Base-by-base conservation (phyloP, 1,140 invertebrate genomes). In the Parapsyche elsis region DNA sequence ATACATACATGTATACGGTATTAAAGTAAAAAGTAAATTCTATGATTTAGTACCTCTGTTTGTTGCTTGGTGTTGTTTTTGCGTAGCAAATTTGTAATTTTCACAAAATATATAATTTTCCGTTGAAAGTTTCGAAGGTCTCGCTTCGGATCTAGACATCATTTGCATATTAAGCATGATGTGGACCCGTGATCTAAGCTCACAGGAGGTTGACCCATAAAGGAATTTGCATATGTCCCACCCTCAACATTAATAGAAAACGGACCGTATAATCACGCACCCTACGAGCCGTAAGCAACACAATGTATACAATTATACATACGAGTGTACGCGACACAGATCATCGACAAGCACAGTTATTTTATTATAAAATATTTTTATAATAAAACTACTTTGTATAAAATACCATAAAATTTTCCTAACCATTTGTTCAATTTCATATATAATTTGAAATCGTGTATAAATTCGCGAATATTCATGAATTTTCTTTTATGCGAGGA, bases 111-210 rank as follows among this genome's bases (percentile, higher is more conserved):
- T 53, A 53, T 53, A 67, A 67, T 26, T 67, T 67, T 67, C 64
- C 10, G 9, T 16, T 16, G 57, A 77, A 64, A 77, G 57, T 64
- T 77, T 77, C 9, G 19, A n/a, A n/a, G 19, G 71, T 16, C 38
- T 57, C 19, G 74, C 45, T 23, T 23, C 53, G 74, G 23, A 76
- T 26, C 30, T 30, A 45, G 75, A 9, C n/a, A 21, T n/a, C 75
- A 77, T 77, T 77, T 77, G 75, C 75, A 77, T 77, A 77, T 64
- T 77, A 21, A 77, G 75, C 75, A 77, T 30, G 64, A 77, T 45
- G 46, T 57, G 75, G 46, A 64, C 59, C 75, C 75, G 46, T 77
- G 45, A 77, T 77, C 75, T 77, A 59, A 64, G 75, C 75, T 64
- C 24, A 57, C 14, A 16, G 24, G n/a, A 19, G 46, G 75, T 64